These are phyloP conservation scores for Hippocampus abdominalis DNA, from an alignment of 2,113 vertebrate genomes.

Conservation along the genomic window DNA sequence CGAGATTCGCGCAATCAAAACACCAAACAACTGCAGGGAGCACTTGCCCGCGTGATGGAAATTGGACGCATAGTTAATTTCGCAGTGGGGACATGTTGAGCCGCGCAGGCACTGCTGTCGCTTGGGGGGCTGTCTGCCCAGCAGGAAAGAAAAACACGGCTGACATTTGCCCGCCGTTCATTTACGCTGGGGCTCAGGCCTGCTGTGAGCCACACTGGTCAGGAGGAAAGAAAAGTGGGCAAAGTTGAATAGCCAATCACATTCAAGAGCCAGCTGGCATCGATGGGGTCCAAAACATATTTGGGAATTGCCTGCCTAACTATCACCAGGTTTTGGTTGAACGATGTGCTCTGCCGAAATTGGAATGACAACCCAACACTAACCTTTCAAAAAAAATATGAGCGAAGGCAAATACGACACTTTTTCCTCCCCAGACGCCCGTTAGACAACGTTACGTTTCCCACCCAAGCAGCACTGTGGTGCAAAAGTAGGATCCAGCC, in stretches of 20 bases:
- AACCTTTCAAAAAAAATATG: not conserved
- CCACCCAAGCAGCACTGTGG: not conserved
- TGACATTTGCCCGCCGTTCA: conserved; percentile 59
- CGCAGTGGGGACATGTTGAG: conserved; percentile 52
- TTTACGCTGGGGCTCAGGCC: conserved; percentile 44
- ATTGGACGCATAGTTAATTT: conserved; percentile 65
- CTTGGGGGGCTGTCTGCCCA: conserved; percentile 52
- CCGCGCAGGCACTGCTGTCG: conserved; percentile 51
- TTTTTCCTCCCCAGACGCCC: not conserved
- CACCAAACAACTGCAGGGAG: conserved; percentile 18
- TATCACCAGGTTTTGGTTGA: not conserved
- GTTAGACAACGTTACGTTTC: not conserved
- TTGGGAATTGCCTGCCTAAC: not conserved
- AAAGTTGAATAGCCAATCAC: conserved; percentile 40
- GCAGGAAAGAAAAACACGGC: conserved; percentile 57
- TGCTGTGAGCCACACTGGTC: conserved; percentile 48
- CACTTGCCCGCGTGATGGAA: conserved; percentile 52
- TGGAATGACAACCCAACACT: not conserved
- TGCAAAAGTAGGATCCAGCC: not conserved
- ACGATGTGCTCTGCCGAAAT: not conserved
- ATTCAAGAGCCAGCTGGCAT: conserved; percentile 8
- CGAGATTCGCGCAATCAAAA: conserved; percentile 12
- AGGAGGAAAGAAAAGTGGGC: conserved; percentile 31
- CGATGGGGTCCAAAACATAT: conserved; percentile 1
- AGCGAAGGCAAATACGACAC: not conserved